These are phyloP conservation scores for Ailurus styani DNA, from an alignment of 2,113 vertebrate genomes.

Conservation along the genomic window DNA sequence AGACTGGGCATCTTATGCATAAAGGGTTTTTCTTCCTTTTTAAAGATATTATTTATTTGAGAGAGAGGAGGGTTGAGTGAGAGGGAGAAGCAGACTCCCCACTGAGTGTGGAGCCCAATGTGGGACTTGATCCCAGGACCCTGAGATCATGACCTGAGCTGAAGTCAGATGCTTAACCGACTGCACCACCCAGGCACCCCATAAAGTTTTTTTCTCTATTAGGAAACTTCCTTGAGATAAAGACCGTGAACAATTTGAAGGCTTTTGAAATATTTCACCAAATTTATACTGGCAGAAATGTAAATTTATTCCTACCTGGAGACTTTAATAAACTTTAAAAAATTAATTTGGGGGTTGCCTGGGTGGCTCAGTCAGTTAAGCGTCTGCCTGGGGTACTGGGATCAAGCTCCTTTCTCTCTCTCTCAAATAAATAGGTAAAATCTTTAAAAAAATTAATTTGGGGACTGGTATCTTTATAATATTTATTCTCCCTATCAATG, in stretches of 20 bases:
- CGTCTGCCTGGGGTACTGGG: too few relatives aligned
- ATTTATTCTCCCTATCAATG: neutral
- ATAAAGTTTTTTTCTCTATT: neutral
- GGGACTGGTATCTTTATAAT: neutral
- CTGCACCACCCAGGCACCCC: neutral
- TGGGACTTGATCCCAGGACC: too few relatives aligned
- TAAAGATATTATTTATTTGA: too few relatives aligned
- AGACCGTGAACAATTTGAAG: neutral
- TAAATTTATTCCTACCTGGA: neutral
- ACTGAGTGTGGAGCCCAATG: too few relatives aligned
- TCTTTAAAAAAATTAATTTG: conserved; percentile 13
- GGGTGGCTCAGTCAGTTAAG: too few relatives aligned
- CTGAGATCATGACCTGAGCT: neutral
- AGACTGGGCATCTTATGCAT: neutral
- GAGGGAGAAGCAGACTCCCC: too few relatives aligned
- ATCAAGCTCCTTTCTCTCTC: too few relatives aligned
- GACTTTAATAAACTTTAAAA: neutral
- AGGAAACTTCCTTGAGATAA: neutral
- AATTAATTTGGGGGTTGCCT: neutral
- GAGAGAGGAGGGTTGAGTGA: too few relatives aligned
- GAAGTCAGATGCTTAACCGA: neutral
- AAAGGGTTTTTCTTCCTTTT: neutral
- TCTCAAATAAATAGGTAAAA: too few relatives aligned
- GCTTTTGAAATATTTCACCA: conserved; percentile 12
- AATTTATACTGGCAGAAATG: neutral